Base-by-base conservation (phyloP, 1,140 invertebrate genomes). In the Drosophila obscura region DNA sequence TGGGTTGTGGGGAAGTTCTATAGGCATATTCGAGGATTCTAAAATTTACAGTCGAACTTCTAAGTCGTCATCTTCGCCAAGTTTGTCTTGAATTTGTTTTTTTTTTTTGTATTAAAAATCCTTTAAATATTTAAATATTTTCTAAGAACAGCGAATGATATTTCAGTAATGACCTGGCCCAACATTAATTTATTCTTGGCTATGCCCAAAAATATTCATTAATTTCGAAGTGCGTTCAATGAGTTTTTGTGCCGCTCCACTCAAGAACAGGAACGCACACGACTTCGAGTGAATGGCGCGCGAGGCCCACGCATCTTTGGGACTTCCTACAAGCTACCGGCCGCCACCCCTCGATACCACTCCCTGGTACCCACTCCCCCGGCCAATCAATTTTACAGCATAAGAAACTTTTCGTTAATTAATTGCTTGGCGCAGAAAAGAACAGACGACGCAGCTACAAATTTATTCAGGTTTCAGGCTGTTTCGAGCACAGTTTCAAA, bases 361-460 rank as follows among this genome's bases (percentile, higher is more conserved):
- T 24, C 8, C 46, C 22, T 22, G 35, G 11, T 11, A 13, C 26
- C 26, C 39, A 4, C 16, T 24, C 2, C 13, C 41, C 60, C 57
- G 48, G 66, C 80, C 81, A 87, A 81, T 85, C 73, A 85, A 81
- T 87, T 85, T 87, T 60, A 5, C 24, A 56, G 66, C 77, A 77
- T 44, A 69, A 56, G 65, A 69, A 62, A 73, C 58, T 77, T 64
- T 75, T 63, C 58, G 65, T 87, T 85, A 85, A 87, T 85, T 85
- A 85, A 85, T 85, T 87, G 78, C 74, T 68, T 49, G 62, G 61
- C 60, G 60, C 82, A 62, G 46, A 78, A 75, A 81, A 74, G 78
- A 81, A 65, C 6, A 50, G 58, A 46, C 66, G 58, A 46, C 66
- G 64, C 66, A 69, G 81, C 82, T 69, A 55, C 65, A 63, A 87